Evolutionary conservation across 2,797 vertebrate species (phyloP).

Genomic region (Anableps anableps): DNA sequence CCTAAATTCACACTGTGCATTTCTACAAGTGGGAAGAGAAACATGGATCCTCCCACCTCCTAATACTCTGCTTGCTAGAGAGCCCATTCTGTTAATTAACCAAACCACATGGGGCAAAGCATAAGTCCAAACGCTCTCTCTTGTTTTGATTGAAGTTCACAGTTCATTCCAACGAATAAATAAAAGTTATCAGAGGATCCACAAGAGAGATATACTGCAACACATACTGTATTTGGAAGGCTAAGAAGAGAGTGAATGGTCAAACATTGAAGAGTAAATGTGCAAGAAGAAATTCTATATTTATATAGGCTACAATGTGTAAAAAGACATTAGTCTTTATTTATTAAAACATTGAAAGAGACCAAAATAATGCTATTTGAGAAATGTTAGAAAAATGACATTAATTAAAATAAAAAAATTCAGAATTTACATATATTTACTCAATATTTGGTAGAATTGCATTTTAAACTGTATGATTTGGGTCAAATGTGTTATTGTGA

Average conservation of each 20-base stretch:
- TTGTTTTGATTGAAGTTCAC: slow-evolving; percentile 71
- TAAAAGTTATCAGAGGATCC: slow-evolving; percentile 46
- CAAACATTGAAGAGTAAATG: slow-evolving; percentile 68
- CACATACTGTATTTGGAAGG: slow-evolving; percentile 11
- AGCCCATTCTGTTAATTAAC: slow-evolving; percentile 72
- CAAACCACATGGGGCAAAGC: slow-evolving; percentile 68
- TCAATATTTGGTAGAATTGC: background rate
- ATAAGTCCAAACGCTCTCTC: slow-evolving; percentile 63
- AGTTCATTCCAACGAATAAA: slow-evolving; percentile 54
- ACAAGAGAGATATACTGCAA: slow-evolving; percentile 8
- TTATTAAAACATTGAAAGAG: background rate
- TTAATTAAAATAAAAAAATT: background rate
- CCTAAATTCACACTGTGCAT: slow-evolving; percentile 40
- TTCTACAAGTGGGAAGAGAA: slow-evolving; percentile 30
- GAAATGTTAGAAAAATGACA: background rate
- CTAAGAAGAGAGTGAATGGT: slow-evolving; percentile 38
- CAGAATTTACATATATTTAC: background rate
- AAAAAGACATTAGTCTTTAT: background rate
- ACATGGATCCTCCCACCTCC: slow-evolving; percentile 56
- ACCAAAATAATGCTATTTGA: background rate
- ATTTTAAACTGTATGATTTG: background rate
- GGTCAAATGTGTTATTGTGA: background rate
- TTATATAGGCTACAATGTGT: background rate
- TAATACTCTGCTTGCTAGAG: slow-evolving; percentile 57
- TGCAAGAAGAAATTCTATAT: slow-evolving; percentile 36